These are phyloP conservation scores for Cettia cetti DNA, from an alignment of 2,113 vertebrate species.

Conservation along the genomic window DNA sequence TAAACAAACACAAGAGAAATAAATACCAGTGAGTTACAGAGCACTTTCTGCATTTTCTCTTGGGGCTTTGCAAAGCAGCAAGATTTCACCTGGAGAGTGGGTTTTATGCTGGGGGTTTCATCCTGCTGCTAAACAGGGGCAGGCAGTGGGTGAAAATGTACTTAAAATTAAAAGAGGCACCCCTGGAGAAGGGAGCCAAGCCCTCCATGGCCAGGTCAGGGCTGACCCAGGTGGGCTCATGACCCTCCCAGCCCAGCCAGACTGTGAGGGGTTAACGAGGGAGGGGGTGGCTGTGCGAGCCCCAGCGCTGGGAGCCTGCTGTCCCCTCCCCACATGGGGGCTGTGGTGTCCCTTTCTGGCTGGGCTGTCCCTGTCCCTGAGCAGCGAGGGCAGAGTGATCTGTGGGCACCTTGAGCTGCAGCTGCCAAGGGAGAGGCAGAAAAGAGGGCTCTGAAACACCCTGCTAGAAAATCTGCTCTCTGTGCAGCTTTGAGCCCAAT, in stretches of 20 bases:
- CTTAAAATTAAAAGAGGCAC: too few relatives aligned
- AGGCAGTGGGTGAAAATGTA: rapidly evolving
- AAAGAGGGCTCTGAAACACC: neutral
- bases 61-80: neutral
- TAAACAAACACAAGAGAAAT: conserved; percentile 63
- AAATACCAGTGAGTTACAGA: conserved; percentile 2
- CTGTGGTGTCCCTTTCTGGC: rapidly evolving
- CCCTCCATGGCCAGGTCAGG: neutral
- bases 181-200: neutral
- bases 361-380: too few relatives aligned
- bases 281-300: neutral
- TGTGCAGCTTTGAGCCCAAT: rapidly evolving
- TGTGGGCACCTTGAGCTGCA: neutral
- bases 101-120: neutral
- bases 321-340: neutral
- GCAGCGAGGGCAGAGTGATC: neutral
- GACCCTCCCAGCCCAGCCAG: neutral
- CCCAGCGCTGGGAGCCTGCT: neutral
- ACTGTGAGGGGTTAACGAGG: rapidly evolving
- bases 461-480: neutral
- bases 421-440: neutral
- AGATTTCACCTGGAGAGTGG: neutral
- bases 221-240: neutral
- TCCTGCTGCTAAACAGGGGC: neutral
- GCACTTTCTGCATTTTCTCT: neutral